phyloP scores from a whole-genome alignment of 35 echinoderm and acorn worm genomes.

The Stichopus chloronotus region DNA sequence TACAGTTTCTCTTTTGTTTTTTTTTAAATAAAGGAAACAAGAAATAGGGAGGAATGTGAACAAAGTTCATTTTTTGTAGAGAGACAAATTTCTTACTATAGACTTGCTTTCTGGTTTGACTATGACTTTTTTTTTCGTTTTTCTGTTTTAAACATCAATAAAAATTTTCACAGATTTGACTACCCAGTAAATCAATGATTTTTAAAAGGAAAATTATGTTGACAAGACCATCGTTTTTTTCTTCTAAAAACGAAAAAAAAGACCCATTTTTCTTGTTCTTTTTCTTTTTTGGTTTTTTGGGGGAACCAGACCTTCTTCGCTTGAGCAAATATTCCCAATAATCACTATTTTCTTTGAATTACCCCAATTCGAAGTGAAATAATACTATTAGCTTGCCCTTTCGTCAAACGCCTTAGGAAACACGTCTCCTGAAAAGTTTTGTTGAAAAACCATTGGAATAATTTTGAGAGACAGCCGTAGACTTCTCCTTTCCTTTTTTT shows the following conservation, averaged over 20 bases:
- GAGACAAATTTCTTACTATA: too few relatives aligned
- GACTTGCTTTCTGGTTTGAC: too few relatives aligned
- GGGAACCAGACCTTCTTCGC: slow-evolving; percentile 20
- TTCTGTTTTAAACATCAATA: background rate
- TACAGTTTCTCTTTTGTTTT: too few relatives aligned
- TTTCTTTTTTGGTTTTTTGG: background rate
- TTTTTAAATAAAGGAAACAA: too few relatives aligned
- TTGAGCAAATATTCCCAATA: slow-evolving; percentile 48
- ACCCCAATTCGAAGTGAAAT: slow-evolving; percentile 46
- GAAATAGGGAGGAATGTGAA: too few relatives aligned
- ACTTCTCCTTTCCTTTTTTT: background rate
- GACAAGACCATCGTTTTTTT: background rate
- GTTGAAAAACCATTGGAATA: slow-evolving; percentile 40
- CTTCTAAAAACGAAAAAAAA: background rate
- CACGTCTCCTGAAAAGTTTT: slow-evolving; percentile 26
- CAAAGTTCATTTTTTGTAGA: too few relatives aligned
- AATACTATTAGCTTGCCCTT: slow-evolving; percentile 41
- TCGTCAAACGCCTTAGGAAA: slow-evolving; percentile 46
- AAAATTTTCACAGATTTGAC: background rate
- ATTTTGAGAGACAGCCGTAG: slow-evolving; percentile 21
- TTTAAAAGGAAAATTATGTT: background rate
- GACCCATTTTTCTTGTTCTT: background rate
- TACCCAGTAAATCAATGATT: background rate
- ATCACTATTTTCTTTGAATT: slow-evolving; percentile 58
- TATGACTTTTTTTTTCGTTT: too few relatives aligned